phyloP scores from a whole-genome alignment of 2,888 invertebrate genomes.

The Melanchra persicariae region DNA sequence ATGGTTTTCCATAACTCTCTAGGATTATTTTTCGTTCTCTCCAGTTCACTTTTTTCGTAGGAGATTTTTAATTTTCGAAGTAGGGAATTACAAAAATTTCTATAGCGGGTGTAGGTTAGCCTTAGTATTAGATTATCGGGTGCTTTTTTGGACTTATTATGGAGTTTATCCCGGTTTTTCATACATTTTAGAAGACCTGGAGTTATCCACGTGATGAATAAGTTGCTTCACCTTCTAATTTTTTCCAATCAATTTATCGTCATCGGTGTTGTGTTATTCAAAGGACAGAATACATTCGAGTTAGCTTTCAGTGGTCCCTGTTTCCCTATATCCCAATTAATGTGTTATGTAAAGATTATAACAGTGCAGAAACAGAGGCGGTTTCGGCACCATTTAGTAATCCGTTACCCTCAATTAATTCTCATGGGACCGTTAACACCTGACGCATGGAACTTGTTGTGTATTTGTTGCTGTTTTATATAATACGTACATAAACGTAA shows the following conservation, averaged over 20 bases:
- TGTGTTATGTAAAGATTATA: conserved; percentile 40
- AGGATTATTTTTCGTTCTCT: no score
- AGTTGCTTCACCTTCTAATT: background rate
- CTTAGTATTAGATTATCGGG: no score
- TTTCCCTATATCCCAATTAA: conserved; percentile 8
- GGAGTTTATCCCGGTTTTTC: no score
- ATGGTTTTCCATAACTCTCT: no score
- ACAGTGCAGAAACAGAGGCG: conserved; percentile 38
- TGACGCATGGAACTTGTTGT: conserved; percentile 32
- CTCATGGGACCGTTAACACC: conserved; percentile 46
- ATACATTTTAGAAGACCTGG: no score
- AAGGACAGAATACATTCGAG: background rate
- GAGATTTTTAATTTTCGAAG: no score
- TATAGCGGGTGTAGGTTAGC: no score
- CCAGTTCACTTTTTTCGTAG: no score
- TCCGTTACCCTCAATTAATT: conserved; percentile 51
- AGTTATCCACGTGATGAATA: no score
- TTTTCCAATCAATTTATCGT: background rate
- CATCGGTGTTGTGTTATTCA: background rate
- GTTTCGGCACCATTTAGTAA: conserved; percentile 45
- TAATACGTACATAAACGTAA: background rate
- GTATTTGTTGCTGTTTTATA: conserved; percentile 17
- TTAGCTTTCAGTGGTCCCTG: background rate
- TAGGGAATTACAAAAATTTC: no score
- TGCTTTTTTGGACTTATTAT: no score